Conservation (phyloP, 2,113 vertebrate genomes). For the Balaenoptera acutorostrata region DNA sequence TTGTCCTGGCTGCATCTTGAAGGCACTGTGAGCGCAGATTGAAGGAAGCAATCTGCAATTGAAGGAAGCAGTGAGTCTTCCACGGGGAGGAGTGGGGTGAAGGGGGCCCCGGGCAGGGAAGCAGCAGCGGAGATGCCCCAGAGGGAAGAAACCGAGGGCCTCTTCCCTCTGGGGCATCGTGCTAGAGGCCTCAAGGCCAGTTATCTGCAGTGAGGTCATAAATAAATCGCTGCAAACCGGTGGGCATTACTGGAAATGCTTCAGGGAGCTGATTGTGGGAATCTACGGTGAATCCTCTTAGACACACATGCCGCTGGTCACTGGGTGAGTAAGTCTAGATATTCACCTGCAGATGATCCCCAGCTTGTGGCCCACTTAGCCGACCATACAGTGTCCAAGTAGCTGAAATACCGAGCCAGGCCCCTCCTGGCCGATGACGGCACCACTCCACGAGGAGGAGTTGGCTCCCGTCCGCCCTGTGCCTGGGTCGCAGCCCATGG, state of each 20-base stretch:
- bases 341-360: not conserved
- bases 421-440: not conserved
- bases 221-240: rapidly evolving
- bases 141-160: not conserved
- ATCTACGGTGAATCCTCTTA: not conserved
- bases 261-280: not conserved
- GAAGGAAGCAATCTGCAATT: not conserved
- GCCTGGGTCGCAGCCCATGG: not conserved
- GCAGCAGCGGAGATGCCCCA: too few relatives aligned
- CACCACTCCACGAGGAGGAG: rapidly evolving
- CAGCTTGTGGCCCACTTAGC: not conserved
- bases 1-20: not conserved
- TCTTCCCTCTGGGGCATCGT: not conserved
- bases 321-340: not conserved
- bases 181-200: rapidly evolving
- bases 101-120: rapidly evolving
- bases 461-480: not conserved
- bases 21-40: not conserved
- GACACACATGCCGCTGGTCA: not conserved
- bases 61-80: not conserved
- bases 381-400: rapidly evolving
- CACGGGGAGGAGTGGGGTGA: rapidly evolving
- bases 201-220: not conserved
- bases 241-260: not conserved
- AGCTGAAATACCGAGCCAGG: not conserved